Evolutionary conservation across 2,888 invertebrate species (phyloP).

Genomic region (Nomada fabriciana): DNA sequence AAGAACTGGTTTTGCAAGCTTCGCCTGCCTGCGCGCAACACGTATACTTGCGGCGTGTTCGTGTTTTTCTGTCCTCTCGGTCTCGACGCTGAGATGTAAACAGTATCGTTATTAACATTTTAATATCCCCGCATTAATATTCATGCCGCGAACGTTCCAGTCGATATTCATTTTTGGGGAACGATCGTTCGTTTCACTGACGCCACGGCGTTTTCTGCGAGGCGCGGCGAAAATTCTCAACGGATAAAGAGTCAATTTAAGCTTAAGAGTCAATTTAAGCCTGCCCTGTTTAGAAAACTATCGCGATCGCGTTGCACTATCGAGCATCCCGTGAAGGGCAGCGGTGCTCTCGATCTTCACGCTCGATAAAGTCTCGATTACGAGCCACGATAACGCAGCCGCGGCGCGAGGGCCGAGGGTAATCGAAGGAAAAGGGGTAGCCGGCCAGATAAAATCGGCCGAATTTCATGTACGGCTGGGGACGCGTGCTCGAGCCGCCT

Average conservation of each 20-base stretch:
- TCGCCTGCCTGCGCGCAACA: neutral
- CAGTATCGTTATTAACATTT: constrained; percentile 17
- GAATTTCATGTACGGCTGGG: constrained; percentile 70
- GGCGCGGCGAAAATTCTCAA: no score
- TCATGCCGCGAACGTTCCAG: neutral
- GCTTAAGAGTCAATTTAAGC: no score
- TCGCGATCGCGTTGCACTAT: neutral
- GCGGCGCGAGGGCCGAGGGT: constrained; percentile 21
- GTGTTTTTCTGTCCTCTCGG: neutral
- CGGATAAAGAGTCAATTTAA: neutral
- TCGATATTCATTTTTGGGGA: neutral
- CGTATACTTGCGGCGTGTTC: neutral
- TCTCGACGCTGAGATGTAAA: constrained; percentile 15
- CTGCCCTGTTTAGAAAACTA: neutral
- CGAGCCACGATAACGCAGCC: constrained; percentile 55
- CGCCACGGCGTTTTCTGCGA: no score
- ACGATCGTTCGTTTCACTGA: no score
- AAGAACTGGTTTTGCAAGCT: constrained; percentile 44
- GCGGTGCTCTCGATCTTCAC: constrained; percentile 35
- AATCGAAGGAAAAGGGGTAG: constrained; percentile 55
- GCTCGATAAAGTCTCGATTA: constrained; percentile 67
- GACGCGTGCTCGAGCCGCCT: constrained; percentile 67
- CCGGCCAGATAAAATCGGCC: constrained; percentile 68
- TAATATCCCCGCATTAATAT: constrained; percentile 16
- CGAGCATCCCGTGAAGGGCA: constrained; percentile 4